Evolutionary conservation across 1,140 invertebrate species (phyloP).

Genomic region (Drosophila funebris): DNA sequence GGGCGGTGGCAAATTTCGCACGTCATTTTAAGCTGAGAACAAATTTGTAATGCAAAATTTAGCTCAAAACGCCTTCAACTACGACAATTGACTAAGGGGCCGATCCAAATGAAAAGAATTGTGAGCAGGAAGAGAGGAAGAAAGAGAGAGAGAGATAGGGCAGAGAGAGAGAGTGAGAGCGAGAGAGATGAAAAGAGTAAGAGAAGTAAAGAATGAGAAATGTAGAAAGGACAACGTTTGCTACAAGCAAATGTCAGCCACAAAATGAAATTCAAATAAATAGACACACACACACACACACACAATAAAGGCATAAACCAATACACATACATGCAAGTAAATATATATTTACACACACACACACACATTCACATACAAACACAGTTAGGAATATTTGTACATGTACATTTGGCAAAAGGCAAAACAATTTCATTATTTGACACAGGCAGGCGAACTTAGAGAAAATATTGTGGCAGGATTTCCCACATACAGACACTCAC

Average conservation of each 20-base stretch:
- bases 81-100: conserved; percentile 22
- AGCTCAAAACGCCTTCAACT: conserved; percentile 65
- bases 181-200: neutral
- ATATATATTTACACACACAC: too few relatives aligned
- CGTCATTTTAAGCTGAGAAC: conserved; percentile 53
- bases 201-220: neutral
- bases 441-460: conserved; percentile 26
- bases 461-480: conserved; percentile 30
- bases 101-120: conserved; percentile 31
- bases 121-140: neutral
- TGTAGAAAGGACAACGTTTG: neutral
- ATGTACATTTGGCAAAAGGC: conserved; percentile 55
- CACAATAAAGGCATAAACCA: neutral
- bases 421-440: conserved; percentile 68
- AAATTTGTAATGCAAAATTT: conserved; percentile 77
- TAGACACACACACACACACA: conserved; percentile 60
- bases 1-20: conserved; percentile 54
- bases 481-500: neutral
- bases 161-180: neutral
- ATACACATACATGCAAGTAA: too few relatives aligned
- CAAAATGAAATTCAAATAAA: conserved; percentile 81
- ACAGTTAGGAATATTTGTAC: neutral
- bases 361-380: conserved; percentile 6
- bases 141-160: neutral
- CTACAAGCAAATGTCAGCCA: conserved; percentile 52